Evolutionary conservation across 2,113 vertebrate species (phyloP).

Genomic region (Synchiropus splendidus): DNA sequence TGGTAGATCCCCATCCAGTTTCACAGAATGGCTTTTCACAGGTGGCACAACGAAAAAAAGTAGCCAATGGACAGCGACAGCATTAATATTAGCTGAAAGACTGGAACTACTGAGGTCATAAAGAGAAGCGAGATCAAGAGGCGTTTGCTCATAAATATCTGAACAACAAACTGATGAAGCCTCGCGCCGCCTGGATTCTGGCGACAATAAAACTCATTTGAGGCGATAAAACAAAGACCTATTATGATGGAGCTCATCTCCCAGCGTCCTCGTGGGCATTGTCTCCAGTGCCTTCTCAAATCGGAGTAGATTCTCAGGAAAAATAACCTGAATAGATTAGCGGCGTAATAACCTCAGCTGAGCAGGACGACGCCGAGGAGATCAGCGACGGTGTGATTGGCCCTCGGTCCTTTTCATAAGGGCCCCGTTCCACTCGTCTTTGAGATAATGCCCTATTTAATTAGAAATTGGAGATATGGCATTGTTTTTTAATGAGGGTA

Average conservation of each 20-base stretch:
- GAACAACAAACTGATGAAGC: too few relatives aligned
- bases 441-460: constrained; percentile 89
- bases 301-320: constrained; percentile 39
- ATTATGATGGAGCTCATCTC: constrained; percentile 10
- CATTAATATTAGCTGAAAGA: too few relatives aligned
- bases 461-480: constrained; percentile 75
- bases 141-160: too few relatives aligned
- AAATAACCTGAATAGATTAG: constrained; percentile 64
- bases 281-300: constrained; percentile 31
- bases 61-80: too few relatives aligned
- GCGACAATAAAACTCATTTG: constrained; percentile 5
- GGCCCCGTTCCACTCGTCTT: constrained; percentile 69
- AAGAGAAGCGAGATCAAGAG: neutral
- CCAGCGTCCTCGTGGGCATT: too few relatives aligned
- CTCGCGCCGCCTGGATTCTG: neutral
- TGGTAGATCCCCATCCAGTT: too few relatives aligned
- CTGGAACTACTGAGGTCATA: neutral
- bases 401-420: constrained; percentile 80
- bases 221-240: constrained; percentile 25
- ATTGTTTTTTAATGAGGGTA: constrained; percentile 71
- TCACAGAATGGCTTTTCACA: too few relatives aligned
- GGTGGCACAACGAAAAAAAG: too few relatives aligned
- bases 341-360: constrained; percentile 70
- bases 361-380: constrained; percentile 69
- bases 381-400: constrained; percentile 68